phyloP scores from a whole-genome alignment of 2,797 vertebrate genomes.

The Tapirus indicus region DNA sequence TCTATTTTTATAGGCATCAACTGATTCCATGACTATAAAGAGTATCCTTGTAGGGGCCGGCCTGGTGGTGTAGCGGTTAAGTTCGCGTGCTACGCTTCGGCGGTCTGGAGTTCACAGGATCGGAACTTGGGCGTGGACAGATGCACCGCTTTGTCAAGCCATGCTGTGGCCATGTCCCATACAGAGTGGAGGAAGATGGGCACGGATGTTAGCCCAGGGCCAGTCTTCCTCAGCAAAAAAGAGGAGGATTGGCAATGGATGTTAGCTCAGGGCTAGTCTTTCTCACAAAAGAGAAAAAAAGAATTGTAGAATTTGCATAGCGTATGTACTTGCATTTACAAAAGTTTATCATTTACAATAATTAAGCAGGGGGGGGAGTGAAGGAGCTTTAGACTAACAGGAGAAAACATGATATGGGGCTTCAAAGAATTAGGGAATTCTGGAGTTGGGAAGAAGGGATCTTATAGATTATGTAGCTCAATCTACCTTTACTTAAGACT shows the following conservation, averaged over 20 bases:
- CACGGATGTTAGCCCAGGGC: no score
- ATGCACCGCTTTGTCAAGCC: no score
- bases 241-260: no score
- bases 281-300: no score
- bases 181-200: no score
- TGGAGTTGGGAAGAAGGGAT: not conserved
- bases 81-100: no score
- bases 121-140: no score
- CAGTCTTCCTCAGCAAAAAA: no score
- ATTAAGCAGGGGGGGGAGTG: not conserved
- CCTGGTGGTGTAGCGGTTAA: no score
- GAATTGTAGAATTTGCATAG: not conserved
- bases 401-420: not conserved
- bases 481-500: conserved; percentile 24
- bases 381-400: not conserved
- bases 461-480: not conserved
- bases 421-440: conserved; percentile 7
- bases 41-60: not conserved
- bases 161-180: no score
- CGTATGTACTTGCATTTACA: not conserved
- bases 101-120: no score
- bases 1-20: not conserved
- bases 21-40: not conserved
- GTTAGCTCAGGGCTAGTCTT: no score
- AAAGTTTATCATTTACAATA: not conserved